phyloP scores from a whole-genome alignment of 2,888 invertebrate genomes.

The Trypoxylon attenuatum region DNA sequence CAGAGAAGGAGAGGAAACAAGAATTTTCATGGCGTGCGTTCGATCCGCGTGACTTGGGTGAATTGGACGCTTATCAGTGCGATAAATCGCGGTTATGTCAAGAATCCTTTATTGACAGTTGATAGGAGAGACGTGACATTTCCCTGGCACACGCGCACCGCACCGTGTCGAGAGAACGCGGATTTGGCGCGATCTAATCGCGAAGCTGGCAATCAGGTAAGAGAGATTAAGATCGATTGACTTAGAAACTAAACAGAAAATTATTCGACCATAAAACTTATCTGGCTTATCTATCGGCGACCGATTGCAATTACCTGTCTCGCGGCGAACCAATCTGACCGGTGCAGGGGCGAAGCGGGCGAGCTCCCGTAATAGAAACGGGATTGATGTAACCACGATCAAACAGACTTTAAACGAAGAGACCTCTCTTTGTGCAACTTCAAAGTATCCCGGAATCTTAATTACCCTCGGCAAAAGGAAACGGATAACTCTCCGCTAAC shows the following conservation, averaged over 20 bases:
- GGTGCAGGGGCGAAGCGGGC: too few species aligned
- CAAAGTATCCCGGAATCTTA: background rate
- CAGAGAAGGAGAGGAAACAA: background rate
- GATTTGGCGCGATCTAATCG: conserved; percentile 38
- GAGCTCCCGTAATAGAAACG: background rate
- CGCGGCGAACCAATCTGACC: background rate
- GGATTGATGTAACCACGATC: background rate
- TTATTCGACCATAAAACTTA: background rate
- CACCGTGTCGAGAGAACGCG: background rate
- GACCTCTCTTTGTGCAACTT: background rate
- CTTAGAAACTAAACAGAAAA: background rate
- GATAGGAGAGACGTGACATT: conserved; percentile 8
- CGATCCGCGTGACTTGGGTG: background rate
- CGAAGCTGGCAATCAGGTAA: conserved; percentile 36
- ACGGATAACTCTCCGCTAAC: background rate
- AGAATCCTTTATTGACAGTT: conserved; percentile 23
- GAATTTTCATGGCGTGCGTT: conserved; percentile 8
- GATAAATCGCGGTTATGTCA: conserved; percentile 27
- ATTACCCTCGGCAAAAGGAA: background rate
- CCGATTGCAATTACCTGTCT: background rate
- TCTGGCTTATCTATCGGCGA: background rate
- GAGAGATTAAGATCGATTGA: conserved; percentile 3
- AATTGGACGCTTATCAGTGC: conserved; percentile 24
- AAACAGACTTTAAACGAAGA: background rate
- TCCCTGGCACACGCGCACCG: conserved; percentile 3